Base-by-base conservation (phyloP, 2,888 invertebrate species). In the Embidobia sp. region DNA sequence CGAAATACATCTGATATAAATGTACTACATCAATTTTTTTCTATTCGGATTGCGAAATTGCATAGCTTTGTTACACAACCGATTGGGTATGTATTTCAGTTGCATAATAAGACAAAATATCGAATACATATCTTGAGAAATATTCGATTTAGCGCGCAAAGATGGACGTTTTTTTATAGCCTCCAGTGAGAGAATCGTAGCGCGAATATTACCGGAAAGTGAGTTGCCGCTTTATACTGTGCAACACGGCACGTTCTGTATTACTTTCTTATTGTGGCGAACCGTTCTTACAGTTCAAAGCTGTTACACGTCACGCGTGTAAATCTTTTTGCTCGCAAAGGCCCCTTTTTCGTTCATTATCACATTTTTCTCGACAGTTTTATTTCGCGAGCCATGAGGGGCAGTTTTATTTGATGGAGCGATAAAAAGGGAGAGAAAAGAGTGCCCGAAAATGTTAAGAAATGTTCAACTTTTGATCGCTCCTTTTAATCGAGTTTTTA, bases 231-330 rank as follows among this genome's bases (percentile, higher is more conserved):
- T 64, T 73, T 59, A 16, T 29, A 10, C 33, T 8, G 22, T 35
- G 35, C 6, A 66, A 66, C 51, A 35, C 53, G 53, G 55, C 57
- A 69, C 69, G 63, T 66, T 70, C 46, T 76, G 57, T 66, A 70
- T 76, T 76, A 70, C 70, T 70, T 70, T 76, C 76, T 63, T 76
- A 76, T 76, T 70, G 70, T 59, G 76, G 57, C 55, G 46, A 53
- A 44, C 53, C 49, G 57, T 76, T 76, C 69, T 63, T 63, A 49
- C 75, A 33, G 74, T 46, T 74, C 66, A 59, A 67, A 55, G 61
- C 67, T 61, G 46, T 63, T 69, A 26, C 46, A 48, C 61, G 48
- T 74, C 55, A 75, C 55, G 66, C 75, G 63, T 75, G 63, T 63
- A 66, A 66, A 74, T 74, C 66, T 59, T 74, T 66, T 66, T 51